Conservation (phyloP, 1,140 invertebrate genomes). For the Oncopeltus fasciatus region DNA sequence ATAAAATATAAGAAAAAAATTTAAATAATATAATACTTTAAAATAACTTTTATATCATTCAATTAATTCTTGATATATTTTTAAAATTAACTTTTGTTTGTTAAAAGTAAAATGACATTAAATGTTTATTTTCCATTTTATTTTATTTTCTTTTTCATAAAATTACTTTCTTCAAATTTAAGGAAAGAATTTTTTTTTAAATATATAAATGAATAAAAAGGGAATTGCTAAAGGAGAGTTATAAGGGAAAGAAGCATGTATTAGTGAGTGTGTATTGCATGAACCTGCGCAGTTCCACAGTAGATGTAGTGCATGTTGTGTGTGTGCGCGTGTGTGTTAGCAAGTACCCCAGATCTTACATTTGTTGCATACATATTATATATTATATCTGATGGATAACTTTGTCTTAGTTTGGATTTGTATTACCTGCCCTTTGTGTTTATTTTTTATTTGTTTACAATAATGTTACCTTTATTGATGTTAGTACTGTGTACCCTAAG, state of each 20-base stretch:
- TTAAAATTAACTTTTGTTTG: too few species aligned
- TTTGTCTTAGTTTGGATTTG: neutral
- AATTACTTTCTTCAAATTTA: too few species aligned
- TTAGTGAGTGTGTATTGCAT: conserved; percentile 12
- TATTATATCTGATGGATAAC: neutral
- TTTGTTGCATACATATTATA: neutral
- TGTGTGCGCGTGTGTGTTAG: conserved; percentile 10
- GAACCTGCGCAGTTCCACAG: conserved; percentile 5
- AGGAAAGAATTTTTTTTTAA: too few species aligned
- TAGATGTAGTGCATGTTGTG: conserved; percentile 13
- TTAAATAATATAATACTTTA: too few species aligned
- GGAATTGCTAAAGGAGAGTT: neutral
- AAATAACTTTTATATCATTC: too few species aligned
- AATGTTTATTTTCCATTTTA: too few species aligned
- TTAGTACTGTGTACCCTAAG: neutral
- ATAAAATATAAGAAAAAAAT: too few species aligned
- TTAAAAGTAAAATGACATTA: too few species aligned
- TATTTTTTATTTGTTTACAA: neutral
- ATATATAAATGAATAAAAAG: too few species aligned
- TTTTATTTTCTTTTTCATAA: too few species aligned
- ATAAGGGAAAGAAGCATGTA: neutral
- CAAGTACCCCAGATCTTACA: neutral
- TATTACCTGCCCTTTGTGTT: neutral
- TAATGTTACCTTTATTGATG: too few species aligned
- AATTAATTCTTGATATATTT: too few species aligned